Evolutionary conservation across 1,140 invertebrate species (phyloP).

Genomic region (Camponotus pennsylvanicus): DNA sequence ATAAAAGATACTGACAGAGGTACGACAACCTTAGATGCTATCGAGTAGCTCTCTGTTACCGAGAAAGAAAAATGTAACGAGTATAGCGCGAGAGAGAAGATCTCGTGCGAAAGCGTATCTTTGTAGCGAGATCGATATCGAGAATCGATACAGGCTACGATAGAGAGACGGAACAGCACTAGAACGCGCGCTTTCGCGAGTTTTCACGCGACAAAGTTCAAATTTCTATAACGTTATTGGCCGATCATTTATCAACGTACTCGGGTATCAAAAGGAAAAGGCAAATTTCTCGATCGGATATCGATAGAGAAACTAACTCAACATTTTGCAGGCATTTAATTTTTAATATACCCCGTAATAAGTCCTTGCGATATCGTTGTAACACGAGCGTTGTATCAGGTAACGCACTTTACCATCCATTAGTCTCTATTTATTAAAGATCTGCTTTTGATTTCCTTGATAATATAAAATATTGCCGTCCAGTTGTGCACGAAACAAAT

Average conservation of each 20-base stretch:
- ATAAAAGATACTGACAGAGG: slow-evolving; percentile 38
- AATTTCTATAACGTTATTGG: slow-evolving; percentile 49
- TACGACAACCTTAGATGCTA: neutral
- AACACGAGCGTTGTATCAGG: neutral
- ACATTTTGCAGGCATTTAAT: neutral
- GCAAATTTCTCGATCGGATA: slow-evolving; percentile 32
- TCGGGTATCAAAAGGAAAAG: slow-evolving; percentile 25
- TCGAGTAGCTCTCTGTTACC: slow-evolving; percentile 5
- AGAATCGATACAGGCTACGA: neutral
- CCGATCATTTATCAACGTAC: slow-evolving; percentile 45
- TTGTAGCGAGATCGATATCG: slow-evolving; percentile 15
- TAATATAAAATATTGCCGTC: neutral
- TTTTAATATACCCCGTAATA: neutral
- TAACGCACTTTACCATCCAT: neutral
- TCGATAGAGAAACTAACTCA: neutral
- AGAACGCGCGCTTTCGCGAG: neutral
- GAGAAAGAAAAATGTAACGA: slow-evolving; percentile 16
- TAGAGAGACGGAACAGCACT: neutral
- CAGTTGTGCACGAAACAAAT: neutral
- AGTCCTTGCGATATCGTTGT: neutral
- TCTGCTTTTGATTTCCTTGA: neutral
- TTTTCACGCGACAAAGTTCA: slow-evolving; percentile 2
- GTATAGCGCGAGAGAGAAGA: neutral
- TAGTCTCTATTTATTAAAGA: neutral
- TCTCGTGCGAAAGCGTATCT: slow-evolving; percentile 23